Conservation (phyloP, 2,113 vertebrate species). For the Trochalopteron elliotii region DNA sequence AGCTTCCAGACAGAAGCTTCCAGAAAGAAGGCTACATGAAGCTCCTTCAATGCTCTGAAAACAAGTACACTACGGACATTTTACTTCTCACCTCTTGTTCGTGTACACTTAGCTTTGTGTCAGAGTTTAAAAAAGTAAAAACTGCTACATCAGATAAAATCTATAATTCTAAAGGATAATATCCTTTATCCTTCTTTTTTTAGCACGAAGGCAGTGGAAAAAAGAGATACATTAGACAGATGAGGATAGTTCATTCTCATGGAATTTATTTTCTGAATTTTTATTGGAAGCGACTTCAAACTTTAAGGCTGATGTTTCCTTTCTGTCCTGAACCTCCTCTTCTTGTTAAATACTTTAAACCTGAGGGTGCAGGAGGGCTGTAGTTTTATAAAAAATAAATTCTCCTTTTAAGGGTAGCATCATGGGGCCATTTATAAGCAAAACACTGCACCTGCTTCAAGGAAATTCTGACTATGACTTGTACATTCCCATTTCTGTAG, state of each 20-base stretch:
- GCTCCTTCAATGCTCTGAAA: background rate
- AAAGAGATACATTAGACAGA: background rate
- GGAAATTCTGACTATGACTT: background rate
- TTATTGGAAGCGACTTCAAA: background rate
- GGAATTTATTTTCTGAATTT: background rate
- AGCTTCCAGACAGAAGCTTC: background rate
- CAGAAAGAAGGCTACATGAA: background rate
- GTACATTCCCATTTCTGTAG: background rate
- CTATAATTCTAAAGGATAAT: no score
- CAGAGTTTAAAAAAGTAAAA: background rate
- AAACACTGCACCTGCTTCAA: background rate
- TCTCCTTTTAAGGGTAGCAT: background rate
- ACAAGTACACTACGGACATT: background rate
- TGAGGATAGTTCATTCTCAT: background rate
- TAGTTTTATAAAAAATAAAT: background rate
- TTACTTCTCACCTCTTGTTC: background rate
- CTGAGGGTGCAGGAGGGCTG: background rate
- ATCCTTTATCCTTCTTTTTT: background rate
- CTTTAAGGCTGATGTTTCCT: background rate
- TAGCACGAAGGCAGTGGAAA: background rate
- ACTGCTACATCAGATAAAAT: background rate
- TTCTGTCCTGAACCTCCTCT: background rate
- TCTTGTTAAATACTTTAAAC: background rate
- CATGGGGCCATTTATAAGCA: background rate
- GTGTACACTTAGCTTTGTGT: background rate